Percentiles rank a stretch among this genome's conserved stretches.
These are phyloP conservation scores for Hybognathus amarus DNA, from an alignment of 2,797 vertebrate species.

Conservation along the genomic window DNA sequence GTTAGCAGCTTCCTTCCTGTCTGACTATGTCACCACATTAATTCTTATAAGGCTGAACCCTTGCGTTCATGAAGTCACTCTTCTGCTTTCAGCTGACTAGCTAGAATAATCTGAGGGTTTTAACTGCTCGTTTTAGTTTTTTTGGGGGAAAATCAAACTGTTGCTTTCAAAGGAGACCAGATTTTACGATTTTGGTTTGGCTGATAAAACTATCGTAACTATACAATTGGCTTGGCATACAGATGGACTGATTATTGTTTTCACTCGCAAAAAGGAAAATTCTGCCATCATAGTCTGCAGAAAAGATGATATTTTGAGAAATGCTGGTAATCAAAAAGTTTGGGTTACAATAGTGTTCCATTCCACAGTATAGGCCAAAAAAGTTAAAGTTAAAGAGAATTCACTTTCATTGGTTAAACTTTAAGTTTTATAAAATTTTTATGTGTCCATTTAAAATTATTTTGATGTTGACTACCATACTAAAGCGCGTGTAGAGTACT, in stretches of 20 bases:
- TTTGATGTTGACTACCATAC: background rate
- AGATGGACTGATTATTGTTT: too few relatives aligned
- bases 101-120: background rate
- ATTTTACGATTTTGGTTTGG: background rate
- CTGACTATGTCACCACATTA: constrained; percentile 48
- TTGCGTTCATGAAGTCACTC: constrained; percentile 14
- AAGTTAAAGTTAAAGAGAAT: too few relatives aligned
- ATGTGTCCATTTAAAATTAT: background rate
- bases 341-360: background rate
- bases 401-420: background rate
- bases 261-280: background rate
- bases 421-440: too few relatives aligned
- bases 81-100: constrained; percentile 5
- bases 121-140: background rate
- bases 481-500: background rate
- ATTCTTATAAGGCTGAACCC: constrained; percentile 7
- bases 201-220: background rate
- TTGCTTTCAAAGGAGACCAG: background rate
- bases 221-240: background rate
- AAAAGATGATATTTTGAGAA: background rate
- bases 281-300: background rate
- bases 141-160: background rate
- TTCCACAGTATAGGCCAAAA: background rate
- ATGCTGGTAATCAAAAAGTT: background rate
- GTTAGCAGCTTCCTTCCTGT: constrained; percentile 73